These are phyloP conservation scores for Diarsia rubi DNA, from an alignment of 2,888 invertebrate genomes.

Conservation along the genomic window DNA sequence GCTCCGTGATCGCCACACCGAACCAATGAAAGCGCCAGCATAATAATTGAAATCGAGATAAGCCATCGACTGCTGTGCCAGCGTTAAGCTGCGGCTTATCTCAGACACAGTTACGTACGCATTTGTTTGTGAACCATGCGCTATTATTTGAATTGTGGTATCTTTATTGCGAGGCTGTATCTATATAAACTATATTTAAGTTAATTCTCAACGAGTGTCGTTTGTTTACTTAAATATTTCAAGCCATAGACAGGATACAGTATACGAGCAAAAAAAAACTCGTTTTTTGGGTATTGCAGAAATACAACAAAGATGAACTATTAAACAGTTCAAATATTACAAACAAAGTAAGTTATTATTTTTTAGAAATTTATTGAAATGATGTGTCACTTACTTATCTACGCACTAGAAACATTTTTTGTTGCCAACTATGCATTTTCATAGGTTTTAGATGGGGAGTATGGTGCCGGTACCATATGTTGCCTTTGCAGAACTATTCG, in stretches of 20 bases:
- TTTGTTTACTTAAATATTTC: constrained; percentile 50
- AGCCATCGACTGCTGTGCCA: constrained; percentile 87
- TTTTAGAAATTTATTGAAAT: neutral
- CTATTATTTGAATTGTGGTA: constrained; percentile 82
- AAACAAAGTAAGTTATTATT: neutral
- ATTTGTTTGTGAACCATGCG: constrained; percentile 83
- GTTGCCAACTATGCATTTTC: constrained; percentile 3
- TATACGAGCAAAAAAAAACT: neutral
- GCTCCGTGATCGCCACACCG: constrained; percentile 75
- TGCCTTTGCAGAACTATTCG: constrained; percentile 84
- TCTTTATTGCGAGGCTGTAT: constrained; percentile 82
- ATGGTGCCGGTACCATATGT: constrained; percentile 84
- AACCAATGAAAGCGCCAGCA: constrained; percentile 88
- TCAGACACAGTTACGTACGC: constrained; percentile 83
- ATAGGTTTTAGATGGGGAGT: constrained; percentile 57
- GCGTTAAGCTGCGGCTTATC: constrained; percentile 88
- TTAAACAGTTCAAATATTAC: neutral
- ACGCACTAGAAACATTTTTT: neutral
- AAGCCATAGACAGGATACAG: neutral
- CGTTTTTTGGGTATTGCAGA: neutral
- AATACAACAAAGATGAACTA: neutral
- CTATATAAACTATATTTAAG: constrained; percentile 77
- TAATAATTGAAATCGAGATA: constrained; percentile 91
- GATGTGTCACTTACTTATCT: neutral
- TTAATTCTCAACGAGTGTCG: constrained; percentile 68